phyloP scores from a whole-genome alignment of 2,888 invertebrate genomes.

The Ophion costatus region DNA sequence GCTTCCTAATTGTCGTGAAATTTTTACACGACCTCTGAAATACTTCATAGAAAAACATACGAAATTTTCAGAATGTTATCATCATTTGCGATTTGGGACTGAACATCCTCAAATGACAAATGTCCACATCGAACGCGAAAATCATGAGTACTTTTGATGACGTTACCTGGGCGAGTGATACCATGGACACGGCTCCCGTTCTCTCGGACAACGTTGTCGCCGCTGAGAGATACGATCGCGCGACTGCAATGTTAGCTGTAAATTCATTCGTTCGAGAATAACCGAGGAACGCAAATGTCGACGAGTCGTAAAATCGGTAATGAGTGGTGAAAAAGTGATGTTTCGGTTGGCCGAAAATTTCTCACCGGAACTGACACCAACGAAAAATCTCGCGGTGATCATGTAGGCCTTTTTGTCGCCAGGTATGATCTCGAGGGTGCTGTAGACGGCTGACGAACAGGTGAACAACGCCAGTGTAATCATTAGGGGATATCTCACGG shows the following conservation, averaged over 20 bases:
- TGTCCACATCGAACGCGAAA: too few relatives aligned
- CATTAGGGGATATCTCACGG: conserved; percentile 89
- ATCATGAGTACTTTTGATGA: too few relatives aligned
- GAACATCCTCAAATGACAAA: too few relatives aligned
- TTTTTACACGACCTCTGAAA: too few relatives aligned
- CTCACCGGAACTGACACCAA: conserved; percentile 93
- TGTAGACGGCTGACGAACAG: conserved; percentile 89
- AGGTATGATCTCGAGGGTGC: conserved; percentile 89
- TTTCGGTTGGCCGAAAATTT: conserved; percentile 23
- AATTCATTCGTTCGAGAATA: conserved; percentile 57
- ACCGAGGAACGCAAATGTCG: not conserved
- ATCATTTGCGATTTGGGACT: too few relatives aligned
- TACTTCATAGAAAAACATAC: too few relatives aligned
- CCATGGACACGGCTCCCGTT: conserved; percentile 92
- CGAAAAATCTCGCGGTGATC: conserved; percentile 90
- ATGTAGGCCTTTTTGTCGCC: conserved; percentile 89
- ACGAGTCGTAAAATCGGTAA: not conserved
- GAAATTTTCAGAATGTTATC: too few relatives aligned
- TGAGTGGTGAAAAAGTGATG: not conserved
- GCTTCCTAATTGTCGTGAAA: too few relatives aligned
- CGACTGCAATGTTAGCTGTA: conserved; percentile 92
- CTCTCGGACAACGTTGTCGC: conserved; percentile 92
- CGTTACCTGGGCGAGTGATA: conserved; percentile 90
- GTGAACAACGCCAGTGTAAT: conserved; percentile 89
- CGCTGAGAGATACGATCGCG: conserved; percentile 93